These are phyloP conservation scores for Cyclargus thomasi DNA, from an alignment of 1,140 invertebrate genomes.

Conservation along the genomic window DNA sequence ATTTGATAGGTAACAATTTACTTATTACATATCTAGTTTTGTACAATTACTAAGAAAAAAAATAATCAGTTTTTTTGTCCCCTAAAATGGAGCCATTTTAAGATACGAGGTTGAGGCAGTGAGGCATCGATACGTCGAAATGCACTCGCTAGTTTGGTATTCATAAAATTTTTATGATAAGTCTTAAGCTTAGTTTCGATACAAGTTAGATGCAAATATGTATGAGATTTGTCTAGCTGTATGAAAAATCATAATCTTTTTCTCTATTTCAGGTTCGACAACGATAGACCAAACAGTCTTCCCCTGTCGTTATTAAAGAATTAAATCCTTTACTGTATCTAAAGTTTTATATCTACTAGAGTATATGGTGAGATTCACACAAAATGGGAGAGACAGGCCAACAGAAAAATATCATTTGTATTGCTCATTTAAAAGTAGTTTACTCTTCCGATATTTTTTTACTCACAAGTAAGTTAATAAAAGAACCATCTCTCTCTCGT, in stretches of 20 bases:
- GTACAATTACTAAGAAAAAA: no score
- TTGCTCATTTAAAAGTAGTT: background rate
- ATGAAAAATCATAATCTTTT: background rate
- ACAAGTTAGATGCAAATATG: no score
- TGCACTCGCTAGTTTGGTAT: no score
- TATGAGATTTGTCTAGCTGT: no score
- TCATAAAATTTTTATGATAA: no score
- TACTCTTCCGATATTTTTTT: background rate
- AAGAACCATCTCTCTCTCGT: background rate
- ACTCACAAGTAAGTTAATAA: background rate
- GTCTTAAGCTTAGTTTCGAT: no score
- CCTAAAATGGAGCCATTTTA: no score
- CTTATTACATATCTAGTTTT: no score
- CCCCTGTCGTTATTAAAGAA: slow-evolving; percentile 67
- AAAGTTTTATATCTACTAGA: slow-evolving; percentile 66
- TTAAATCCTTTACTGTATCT: slow-evolving; percentile 66
- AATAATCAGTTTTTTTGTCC: no score
- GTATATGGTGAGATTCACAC: slow-evolving; percentile 40
- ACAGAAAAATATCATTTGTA: background rate
- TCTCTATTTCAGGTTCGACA: slow-evolving; percentile 53
- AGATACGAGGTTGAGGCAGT: no score
- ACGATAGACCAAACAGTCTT: slow-evolving; percentile 70
- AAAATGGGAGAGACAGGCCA: background rate
- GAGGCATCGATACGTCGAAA: no score
- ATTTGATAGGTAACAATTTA: no score